Conservation (phyloP, 2,888 invertebrate species). For the Cephus spinipes region DNA sequence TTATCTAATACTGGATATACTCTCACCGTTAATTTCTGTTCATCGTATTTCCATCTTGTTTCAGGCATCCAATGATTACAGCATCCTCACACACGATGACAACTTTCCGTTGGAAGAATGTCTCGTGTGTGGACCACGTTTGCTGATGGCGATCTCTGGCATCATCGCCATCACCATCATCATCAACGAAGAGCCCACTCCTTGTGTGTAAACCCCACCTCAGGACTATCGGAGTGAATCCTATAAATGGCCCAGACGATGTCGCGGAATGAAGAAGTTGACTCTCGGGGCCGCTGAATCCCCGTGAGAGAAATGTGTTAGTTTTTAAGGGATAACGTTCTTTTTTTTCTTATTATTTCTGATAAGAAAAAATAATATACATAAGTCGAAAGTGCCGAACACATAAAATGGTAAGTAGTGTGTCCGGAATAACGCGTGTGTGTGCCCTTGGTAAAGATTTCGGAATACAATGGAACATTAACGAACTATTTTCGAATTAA, state of each 20-base stretch:
- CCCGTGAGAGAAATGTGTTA: constrained; percentile 55
- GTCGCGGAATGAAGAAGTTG: constrained; percentile 50
- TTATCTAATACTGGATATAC: neutral
- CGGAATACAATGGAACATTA: neutral
- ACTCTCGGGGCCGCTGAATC: constrained; percentile 49
- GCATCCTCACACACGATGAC: constrained; percentile 46
- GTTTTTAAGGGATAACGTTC: constrained; percentile 42
- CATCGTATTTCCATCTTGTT: neutral
- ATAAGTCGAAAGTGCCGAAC: constrained; percentile 13
- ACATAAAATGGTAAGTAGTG: constrained; percentile 8
- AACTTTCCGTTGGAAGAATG: constrained; percentile 42
- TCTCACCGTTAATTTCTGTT: neutral
- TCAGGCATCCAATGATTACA: constrained; percentile 42
- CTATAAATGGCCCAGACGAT: constrained; percentile 64
- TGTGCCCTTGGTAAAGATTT: neutral
- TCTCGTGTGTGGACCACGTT: constrained; percentile 51
- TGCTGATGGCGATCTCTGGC: constrained; percentile 17
- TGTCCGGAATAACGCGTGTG: neutral
- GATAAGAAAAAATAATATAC: neutral
- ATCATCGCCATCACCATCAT: neutral
- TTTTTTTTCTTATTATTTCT: constrained; percentile 10
- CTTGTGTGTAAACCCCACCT: constrained; percentile 35
- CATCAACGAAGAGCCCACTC: neutral
- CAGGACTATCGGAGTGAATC: constrained; percentile 58
- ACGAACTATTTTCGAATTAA: neutral